Conservation (phyloP, 37 sponge, comb jelly and placozoan genomes). For the Spongia lamella region DNA sequence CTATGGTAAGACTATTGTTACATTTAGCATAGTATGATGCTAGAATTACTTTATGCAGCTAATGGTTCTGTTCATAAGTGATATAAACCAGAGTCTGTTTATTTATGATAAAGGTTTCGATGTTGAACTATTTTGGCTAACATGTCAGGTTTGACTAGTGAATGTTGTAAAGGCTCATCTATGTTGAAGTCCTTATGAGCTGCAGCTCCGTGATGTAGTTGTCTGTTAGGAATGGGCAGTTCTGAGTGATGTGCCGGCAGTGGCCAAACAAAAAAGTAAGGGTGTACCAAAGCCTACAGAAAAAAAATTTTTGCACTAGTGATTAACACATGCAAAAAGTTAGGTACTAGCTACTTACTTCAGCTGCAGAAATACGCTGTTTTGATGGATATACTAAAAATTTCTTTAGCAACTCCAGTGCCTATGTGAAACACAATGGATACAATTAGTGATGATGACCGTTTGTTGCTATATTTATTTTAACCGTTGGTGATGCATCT, state of each 20-base stretch:
- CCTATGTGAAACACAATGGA: slow-evolving; percentile 22
- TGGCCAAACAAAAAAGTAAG: slow-evolving; percentile 94
- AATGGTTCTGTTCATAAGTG: too few relatives aligned
- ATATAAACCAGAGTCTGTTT: too few relatives aligned
- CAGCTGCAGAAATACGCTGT: slow-evolving; percentile 66
- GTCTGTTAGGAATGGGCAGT: slow-evolving; percentile 78
- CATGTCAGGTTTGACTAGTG: slow-evolving; percentile 40
- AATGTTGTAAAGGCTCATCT: slow-evolving; percentile 46
- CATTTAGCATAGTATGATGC: too few relatives aligned
- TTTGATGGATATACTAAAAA: slow-evolving; percentile 80
- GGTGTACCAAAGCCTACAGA: slow-evolving; percentile 82
- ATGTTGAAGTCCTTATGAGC: slow-evolving; percentile 36
- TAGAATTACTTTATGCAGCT: too few relatives aligned
- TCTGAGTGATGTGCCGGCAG: slow-evolving; percentile 98
- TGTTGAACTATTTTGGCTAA: slow-evolving; percentile 1
- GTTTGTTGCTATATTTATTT: slow-evolving; percentile 12
- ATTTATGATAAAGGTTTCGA: not conserved
- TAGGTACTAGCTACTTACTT: slow-evolving; percentile 44
- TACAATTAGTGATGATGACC: too few relatives aligned
- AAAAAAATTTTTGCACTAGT: not conserved
- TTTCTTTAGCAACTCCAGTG: slow-evolving; percentile 76
- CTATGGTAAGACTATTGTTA: too few relatives aligned
- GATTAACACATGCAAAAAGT: slow-evolving; percentile 19
- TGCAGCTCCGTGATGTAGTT: not conserved
- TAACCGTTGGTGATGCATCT: slow-evolving; percentile 86